A percentile compares a stretch with the other conserved stretches of the same genome.
phyloP scores from a whole-genome alignment of 2,888 invertebrate genomes.

The Cheilosia urbana region DNA sequence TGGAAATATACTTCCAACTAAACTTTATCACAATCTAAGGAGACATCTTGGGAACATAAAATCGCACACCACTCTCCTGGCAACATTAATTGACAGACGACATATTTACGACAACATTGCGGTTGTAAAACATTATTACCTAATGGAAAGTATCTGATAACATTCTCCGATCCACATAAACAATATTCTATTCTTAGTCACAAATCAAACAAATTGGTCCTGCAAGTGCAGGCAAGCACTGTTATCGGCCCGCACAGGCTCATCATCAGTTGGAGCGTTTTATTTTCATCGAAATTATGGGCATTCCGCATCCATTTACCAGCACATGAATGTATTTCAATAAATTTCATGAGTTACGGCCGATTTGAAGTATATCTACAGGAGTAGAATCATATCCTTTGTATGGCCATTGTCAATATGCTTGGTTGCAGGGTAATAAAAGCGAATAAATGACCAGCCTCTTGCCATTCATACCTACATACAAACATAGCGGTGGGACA shows the following conservation, averaged over 20 bases:
- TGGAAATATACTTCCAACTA: not conserved
- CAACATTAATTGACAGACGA: constrained; percentile 67
- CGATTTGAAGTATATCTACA: constrained; percentile 48
- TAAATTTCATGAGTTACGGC: constrained; percentile 66
- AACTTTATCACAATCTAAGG: constrained; percentile 23
- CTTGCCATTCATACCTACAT: not conserved
- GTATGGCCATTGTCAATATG: constrained; percentile 54
- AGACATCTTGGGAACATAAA: constrained; percentile 8
- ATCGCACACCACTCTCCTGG: constrained; percentile 19
- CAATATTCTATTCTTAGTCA: constrained; percentile 26
- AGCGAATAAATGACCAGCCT: constrained; percentile 50
- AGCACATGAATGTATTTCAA: constrained; percentile 54
- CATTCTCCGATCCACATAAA: constrained; percentile 40
- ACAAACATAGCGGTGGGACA: not conserved
- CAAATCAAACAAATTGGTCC: constrained; percentile 60
- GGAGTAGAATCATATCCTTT: constrained; percentile 32
- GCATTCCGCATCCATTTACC: not conserved
- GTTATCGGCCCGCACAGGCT: constrained; percentile 3
- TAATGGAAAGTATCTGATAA: constrained; percentile 61
- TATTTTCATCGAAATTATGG: constrained; percentile 30
- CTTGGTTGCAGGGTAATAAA: constrained; percentile 61
- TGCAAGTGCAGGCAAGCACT: constrained; percentile 7
- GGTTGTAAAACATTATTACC: constrained; percentile 56
- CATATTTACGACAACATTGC: constrained; percentile 57
- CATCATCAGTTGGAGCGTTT: constrained; percentile 1